A percentile compares a stretch with the other conserved stretches of the same genome.
Conservation (phyloP, 2,113 vertebrate genomes). For the Gallinago undulata region DNA sequence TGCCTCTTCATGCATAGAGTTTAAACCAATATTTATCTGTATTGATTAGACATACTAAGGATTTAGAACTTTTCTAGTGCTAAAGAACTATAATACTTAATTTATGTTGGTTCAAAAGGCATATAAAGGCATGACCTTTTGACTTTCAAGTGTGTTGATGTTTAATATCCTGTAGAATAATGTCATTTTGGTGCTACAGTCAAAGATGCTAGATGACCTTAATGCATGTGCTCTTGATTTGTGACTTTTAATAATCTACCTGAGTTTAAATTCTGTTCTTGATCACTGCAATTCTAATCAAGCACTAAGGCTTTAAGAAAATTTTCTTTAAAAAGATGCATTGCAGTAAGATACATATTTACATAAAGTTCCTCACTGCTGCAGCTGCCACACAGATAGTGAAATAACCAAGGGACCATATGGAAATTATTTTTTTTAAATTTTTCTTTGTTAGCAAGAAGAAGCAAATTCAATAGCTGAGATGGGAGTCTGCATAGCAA, state of each 20-base stretch:
- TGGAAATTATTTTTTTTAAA: neutral
- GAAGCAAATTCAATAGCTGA: neutral
- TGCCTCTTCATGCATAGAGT: neutral
- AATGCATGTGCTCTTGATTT: neutral
- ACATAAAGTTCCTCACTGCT: neutral
- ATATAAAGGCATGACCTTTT: neutral
- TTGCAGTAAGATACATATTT: neutral
- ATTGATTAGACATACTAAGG: neutral
- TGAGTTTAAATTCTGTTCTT: neutral
- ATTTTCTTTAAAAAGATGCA: neutral
- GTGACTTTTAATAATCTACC: neutral
- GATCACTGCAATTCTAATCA: neutral
- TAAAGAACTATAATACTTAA: neutral
- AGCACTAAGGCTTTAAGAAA: neutral
- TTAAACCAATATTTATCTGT: neutral
- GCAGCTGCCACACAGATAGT: neutral
- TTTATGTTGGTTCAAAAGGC: neutral
- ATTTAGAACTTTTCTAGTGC: neutral
- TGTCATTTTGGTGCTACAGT: neutral
- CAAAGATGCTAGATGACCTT: neutral
- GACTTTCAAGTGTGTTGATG: neutral
- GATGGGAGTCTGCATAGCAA: neutral
- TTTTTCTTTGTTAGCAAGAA: neutral
- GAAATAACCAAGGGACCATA: neutral
- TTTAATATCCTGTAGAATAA: neutral